Evolutionary conservation across 2,797 vertebrate genomes (phyloP).

Genomic region (Echiichthys vipera): DNA sequence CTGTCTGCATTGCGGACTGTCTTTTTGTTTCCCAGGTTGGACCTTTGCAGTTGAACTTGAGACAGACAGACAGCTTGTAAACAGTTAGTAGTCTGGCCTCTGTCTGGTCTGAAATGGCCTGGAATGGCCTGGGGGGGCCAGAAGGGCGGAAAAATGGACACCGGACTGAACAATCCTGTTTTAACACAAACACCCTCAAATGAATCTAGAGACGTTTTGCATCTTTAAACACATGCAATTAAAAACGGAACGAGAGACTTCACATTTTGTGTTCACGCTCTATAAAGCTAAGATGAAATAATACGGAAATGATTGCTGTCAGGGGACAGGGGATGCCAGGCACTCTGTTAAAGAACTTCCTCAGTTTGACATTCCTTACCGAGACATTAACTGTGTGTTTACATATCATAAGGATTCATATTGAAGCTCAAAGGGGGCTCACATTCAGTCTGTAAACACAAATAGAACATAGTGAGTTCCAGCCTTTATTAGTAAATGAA

Average conservation of each 20-base stretch:
- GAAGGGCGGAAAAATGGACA: slow-evolving; percentile 53
- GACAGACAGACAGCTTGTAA: slow-evolving; percentile 87
- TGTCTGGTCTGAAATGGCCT: slow-evolving; percentile 78
- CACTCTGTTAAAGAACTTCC: background rate
- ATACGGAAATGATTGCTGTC: background rate
- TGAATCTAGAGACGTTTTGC: background rate
- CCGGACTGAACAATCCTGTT: slow-evolving; percentile 28
- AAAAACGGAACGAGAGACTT: background rate
- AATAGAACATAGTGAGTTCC: background rate
- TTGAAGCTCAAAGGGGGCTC: background rate
- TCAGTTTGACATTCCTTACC: background rate
- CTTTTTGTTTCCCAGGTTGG: slow-evolving; percentile 82
- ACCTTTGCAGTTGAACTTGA: slow-evolving; percentile 90
- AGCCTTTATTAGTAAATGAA: background rate
- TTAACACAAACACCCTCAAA: slow-evolving; percentile 36
- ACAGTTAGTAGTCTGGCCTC: slow-evolving; percentile 85
- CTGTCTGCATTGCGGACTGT: slow-evolving; percentile 76
- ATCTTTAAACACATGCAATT: slow-evolving; percentile 15
- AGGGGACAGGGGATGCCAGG: background rate
- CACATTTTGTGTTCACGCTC: background rate
- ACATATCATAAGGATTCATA: background rate
- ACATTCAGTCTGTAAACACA: background rate
- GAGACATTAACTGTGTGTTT: background rate
- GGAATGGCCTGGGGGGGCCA: slow-evolving; percentile 32
- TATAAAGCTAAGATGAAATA: background rate